A percentile compares a stretch with the other conserved stretches of the same genome.
These are phyloP conservation scores for Ifrita kowaldi DNA, from an alignment of 2,113 vertebrate species.

Conservation along the genomic window DNA sequence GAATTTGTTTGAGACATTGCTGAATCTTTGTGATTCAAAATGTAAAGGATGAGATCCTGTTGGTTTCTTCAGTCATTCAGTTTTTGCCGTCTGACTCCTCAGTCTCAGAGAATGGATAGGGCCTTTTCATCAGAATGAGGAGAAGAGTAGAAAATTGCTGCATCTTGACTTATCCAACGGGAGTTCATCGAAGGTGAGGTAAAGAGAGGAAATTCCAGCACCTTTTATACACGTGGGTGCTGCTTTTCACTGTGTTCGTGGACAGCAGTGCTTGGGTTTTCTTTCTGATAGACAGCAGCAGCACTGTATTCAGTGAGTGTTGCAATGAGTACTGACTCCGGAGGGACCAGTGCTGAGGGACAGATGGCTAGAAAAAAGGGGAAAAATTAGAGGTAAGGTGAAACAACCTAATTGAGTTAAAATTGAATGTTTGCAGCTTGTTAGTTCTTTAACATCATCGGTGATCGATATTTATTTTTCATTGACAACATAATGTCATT, in stretches of 20 bases:
- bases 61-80: background rate
- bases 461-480: conserved; percentile 28
- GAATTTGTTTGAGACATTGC: background rate
- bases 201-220: background rate
- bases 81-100: background rate
- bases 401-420: background rate
- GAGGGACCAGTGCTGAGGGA: background rate
- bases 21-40: background rate
- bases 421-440: background rate
- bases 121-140: background rate
- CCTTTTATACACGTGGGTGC: background rate
- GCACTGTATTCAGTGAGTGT: background rate
- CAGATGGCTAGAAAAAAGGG: background rate
- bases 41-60: background rate
- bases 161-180: background rate
- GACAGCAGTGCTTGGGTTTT: background rate
- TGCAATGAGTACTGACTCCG: background rate
- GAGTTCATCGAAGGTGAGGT: background rate
- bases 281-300: background rate
- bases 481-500: background rate
- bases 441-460: background rate
- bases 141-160: background rate
- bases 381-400: background rate
- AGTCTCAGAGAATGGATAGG: background rate
- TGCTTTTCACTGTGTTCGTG: background rate